Conservation (phyloP, 2,797 vertebrate genomes). For the Craterocephalus amniculus region DNA sequence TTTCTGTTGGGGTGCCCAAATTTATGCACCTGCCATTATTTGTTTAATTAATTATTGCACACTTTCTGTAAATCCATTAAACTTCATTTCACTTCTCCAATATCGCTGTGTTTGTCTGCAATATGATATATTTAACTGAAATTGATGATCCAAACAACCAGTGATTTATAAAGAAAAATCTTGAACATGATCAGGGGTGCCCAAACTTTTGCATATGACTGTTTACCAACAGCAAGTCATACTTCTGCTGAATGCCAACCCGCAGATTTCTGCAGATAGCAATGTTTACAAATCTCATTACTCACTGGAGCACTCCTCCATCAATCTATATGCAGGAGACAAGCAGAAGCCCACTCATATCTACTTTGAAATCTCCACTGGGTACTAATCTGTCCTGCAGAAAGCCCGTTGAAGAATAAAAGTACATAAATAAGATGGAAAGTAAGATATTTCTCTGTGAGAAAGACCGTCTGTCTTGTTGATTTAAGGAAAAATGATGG, state of each 20-base stretch:
- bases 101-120: no score
- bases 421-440: background rate
- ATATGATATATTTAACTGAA: no score
- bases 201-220: no score
- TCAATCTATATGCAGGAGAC: background rate
- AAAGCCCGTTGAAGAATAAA: background rate
- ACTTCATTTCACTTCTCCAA: no score
- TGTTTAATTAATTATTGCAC: no score
- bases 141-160: no score
- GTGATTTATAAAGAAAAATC: no score
- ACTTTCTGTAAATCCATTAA: no score
- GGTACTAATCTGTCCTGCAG: background rate
- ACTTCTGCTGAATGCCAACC: background rate
- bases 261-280: background rate
- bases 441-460: slow-evolving; percentile 18
- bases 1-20: no score
- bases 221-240: background rate
- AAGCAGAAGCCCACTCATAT: background rate
- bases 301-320: background rate
- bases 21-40: no score
- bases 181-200: no score
- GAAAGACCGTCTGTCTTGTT: slow-evolving; percentile 21
- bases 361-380: background rate
- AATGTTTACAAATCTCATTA: background rate
- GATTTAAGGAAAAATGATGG: background rate